phyloP scores from a whole-genome alignment of 35 echinoderm and acorn worm genomes.

The Apostichopus californicus region DNA sequence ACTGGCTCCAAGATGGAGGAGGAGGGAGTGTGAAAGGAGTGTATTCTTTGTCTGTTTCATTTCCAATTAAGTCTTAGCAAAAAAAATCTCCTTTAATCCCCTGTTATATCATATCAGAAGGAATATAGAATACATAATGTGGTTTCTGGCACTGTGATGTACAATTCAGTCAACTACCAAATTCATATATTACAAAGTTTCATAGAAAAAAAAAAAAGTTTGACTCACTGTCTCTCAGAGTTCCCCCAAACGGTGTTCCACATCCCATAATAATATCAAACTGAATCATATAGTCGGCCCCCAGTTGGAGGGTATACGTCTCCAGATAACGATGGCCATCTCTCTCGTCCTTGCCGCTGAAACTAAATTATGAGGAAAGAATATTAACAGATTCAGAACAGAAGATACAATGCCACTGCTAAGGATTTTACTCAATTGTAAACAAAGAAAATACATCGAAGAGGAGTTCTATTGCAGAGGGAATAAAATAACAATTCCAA shows the following conservation, averaged over 20 bases:
- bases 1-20: neutral
- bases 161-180: neutral
- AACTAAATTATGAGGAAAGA: neutral
- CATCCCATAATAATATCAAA: slow-evolving; percentile 93
- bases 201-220: neutral
- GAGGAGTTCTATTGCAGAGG: too few relatives aligned
- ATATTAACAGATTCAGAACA: too few relatives aligned
- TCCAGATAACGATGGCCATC: slow-evolving; percentile 64
- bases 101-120: too few relatives aligned
- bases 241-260: slow-evolving; percentile 38
- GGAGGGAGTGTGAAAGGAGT: too few relatives aligned
- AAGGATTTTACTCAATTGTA: too few relatives aligned
- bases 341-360: slow-evolving; percentile 36
- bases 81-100: too few relatives aligned
- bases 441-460: too few relatives aligned
- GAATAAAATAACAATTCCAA: too few relatives aligned
- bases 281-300: slow-evolving; percentile 88
- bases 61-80: too few relatives aligned
- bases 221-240: slow-evolving; percentile 39
- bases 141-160: neutral
- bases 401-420: too few relatives aligned
- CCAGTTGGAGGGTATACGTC: slow-evolving; percentile 78
- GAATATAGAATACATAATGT: too few relatives aligned
- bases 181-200: neutral
- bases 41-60: too few relatives aligned